Evolutionary conservation across 2,888 invertebrate species (phyloP).

Genomic region (Hirtodrosophila cameraria): DNA sequence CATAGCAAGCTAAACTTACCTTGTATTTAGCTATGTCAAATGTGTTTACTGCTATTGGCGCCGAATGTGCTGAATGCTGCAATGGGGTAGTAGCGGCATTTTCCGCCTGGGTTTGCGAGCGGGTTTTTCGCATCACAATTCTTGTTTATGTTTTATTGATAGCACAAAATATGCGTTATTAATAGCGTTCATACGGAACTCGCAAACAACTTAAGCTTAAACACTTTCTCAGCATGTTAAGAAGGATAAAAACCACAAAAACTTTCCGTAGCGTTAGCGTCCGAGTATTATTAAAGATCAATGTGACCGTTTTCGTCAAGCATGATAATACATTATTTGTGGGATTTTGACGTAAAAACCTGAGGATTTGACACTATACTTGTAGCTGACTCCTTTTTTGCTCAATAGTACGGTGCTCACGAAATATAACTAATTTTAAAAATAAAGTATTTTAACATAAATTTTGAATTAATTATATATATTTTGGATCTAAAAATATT

Average conservation of each 20-base stretch:
- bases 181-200: conserved; percentile 17
- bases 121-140: conserved; percentile 83
- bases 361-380: background rate
- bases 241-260: conserved; percentile 30
- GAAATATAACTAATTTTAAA: background rate
- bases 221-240: conserved; percentile 37
- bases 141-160: conserved; percentile 30
- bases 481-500: too few species aligned
- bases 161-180: conserved; percentile 47
- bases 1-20: conserved; percentile 30
- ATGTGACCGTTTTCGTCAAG: conserved; percentile 33
- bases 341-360: background rate
- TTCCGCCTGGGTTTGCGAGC: conserved; percentile 84
- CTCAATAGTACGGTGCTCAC: conserved; percentile 4
- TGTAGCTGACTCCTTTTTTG: conserved; percentile 8
- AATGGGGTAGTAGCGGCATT: conserved; percentile 72
- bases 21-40: conserved; percentile 69
- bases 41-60: conserved; percentile 43
- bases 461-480: background rate
- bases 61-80: conserved; percentile 48
- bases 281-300: conserved; percentile 36
- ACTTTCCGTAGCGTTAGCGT: conserved; percentile 63
- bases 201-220: conserved; percentile 24
- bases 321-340: background rate
- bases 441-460: background rate